phyloP scores from a whole-genome alignment of 2,113 vertebrate genomes.

The Sphaerodactylus townsendi region DNA sequence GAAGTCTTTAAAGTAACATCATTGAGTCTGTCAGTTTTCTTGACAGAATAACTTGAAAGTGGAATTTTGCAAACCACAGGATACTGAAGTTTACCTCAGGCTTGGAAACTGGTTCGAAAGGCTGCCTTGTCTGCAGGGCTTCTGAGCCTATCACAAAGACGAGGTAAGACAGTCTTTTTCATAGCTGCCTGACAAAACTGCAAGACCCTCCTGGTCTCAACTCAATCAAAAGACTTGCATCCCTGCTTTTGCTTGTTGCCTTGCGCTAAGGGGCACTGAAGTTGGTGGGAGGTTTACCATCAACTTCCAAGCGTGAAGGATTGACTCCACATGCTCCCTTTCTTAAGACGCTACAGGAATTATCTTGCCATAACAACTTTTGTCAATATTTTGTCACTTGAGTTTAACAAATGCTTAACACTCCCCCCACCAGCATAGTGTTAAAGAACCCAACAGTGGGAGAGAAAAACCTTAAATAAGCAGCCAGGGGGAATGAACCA shows the following conservation, averaged over 20 bases:
- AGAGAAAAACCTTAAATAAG: too few relatives aligned
- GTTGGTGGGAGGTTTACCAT: slow-evolving; percentile 13
- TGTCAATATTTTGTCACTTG: slow-evolving; percentile 4
- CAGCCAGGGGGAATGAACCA: too few relatives aligned
- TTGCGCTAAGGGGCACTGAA: neutral
- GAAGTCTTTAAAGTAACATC: slow-evolving; percentile 46
- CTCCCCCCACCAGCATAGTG: neutral
- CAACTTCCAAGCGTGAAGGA: neutral
- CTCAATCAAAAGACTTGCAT: neutral
- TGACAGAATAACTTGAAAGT: slow-evolving; percentile 51
- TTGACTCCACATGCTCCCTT: neutral
- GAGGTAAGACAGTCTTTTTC: slow-evolving; percentile 17
- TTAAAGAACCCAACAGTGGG: too few relatives aligned
- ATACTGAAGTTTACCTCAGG: slow-evolving; percentile 15
- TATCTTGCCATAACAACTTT: neutral
- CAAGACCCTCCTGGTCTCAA: slow-evolving; percentile 17
- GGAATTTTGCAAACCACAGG: slow-evolving; percentile 38
- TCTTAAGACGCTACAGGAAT: neutral
- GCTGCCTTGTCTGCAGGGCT: neutral
- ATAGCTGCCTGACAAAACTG: slow-evolving; percentile 19
- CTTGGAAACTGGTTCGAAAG: slow-evolving; percentile 14
- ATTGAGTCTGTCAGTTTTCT: slow-evolving; percentile 49
- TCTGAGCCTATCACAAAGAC: neutral
- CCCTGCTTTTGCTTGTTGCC: slow-evolving; percentile 20
- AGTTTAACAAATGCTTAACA: neutral